These are phyloP conservation scores for Percina caprodes DNA, from an alignment of 2,113 vertebrate species.

Conservation along the genomic window DNA sequence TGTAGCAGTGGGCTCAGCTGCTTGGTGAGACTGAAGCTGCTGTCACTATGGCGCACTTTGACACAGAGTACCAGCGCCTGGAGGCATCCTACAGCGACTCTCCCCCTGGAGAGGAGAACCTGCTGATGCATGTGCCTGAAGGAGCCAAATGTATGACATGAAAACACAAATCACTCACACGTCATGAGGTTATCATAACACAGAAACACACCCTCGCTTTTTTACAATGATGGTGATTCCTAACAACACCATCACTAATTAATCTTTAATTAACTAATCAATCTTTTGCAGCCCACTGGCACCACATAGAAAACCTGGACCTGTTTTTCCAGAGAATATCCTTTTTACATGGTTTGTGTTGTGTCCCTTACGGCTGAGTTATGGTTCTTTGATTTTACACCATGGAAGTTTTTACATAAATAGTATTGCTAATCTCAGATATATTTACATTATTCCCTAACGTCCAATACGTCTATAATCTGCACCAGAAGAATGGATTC, in stretches of 20 bases:
- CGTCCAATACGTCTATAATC: slow-evolving; percentile 90
- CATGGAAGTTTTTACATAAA: neutral
- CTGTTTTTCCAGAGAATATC: slow-evolving; percentile 99
- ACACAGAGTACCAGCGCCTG: slow-evolving; percentile 95
- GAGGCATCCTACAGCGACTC: slow-evolving; percentile 96
- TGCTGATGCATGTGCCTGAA: slow-evolving; percentile 93
- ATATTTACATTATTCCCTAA: slow-evolving; percentile 72
- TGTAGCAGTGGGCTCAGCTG: slow-evolving; percentile 53
- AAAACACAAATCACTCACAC: slow-evolving; percentile 9
- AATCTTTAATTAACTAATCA: too few species aligned
- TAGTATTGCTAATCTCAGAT: neutral
- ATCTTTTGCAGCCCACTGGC: slow-evolving; percentile 92
- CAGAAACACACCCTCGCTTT: neutral
- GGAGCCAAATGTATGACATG: slow-evolving; percentile 91
- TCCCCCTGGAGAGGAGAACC: slow-evolving; percentile 93
- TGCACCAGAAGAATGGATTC: slow-evolving; percentile 99
- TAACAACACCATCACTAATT: slow-evolving; percentile 9
- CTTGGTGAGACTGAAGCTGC: slow-evolving; percentile 52
- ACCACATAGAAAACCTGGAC: slow-evolving; percentile 98
- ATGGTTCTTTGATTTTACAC: neutral
- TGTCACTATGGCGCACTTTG: slow-evolving; percentile 91
- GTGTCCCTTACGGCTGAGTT: neutral
- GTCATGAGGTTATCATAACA: neutral
- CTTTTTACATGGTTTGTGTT: slow-evolving; percentile 78
- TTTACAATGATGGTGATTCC: neutral